These are phyloP conservation scores for Pempheris klunzingeri DNA, from an alignment of 2,797 vertebrate genomes.

Conservation along the genomic window DNA sequence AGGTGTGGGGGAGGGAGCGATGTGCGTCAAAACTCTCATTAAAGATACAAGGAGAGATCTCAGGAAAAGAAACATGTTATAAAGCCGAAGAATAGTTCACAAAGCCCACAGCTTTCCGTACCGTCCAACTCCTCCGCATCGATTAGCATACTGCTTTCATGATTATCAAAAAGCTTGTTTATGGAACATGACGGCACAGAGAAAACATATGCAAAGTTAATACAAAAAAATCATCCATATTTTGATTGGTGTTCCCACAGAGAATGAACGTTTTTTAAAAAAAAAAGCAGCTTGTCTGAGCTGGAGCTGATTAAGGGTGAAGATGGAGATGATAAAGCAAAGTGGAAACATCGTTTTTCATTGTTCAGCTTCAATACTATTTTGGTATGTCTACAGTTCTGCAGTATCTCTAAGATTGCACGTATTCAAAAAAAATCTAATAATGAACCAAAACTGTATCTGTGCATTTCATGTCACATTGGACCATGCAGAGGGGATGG, in stretches of 20 bases:
- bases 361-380: slow-evolving; percentile 31
- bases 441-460: slow-evolving; percentile 17
- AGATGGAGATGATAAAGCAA: slow-evolving; percentile 55
- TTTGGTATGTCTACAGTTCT: slow-evolving; percentile 16
- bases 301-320: slow-evolving; percentile 57
- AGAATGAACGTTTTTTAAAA: slow-evolving; percentile 12
- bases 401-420: neutral
- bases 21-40: slow-evolving; percentile 69
- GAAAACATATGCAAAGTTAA: slow-evolving; percentile 64
- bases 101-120: slow-evolving; percentile 38
- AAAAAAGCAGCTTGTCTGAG: slow-evolving; percentile 34
- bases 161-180: slow-evolving; percentile 69
- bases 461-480: slow-evolving; percentile 31
- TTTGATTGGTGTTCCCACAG: slow-evolving; percentile 37
- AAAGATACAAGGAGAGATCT: slow-evolving; percentile 52
- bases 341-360: slow-evolving; percentile 47
- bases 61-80: slow-evolving; percentile 29
- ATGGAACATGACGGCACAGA: slow-evolving; percentile 65
- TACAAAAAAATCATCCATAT: slow-evolving; percentile 46
- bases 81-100: slow-evolving; percentile 46
- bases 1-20: slow-evolving; percentile 43
- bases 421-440: slow-evolving; percentile 1
- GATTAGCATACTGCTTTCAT: slow-evolving; percentile 68
- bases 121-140: slow-evolving; percentile 37
- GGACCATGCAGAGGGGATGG: slow-evolving; percentile 35